Evolutionary conservation across 2,113 vertebrate genomes (phyloP).

Genomic region (Podocnemis expansa): DNA sequence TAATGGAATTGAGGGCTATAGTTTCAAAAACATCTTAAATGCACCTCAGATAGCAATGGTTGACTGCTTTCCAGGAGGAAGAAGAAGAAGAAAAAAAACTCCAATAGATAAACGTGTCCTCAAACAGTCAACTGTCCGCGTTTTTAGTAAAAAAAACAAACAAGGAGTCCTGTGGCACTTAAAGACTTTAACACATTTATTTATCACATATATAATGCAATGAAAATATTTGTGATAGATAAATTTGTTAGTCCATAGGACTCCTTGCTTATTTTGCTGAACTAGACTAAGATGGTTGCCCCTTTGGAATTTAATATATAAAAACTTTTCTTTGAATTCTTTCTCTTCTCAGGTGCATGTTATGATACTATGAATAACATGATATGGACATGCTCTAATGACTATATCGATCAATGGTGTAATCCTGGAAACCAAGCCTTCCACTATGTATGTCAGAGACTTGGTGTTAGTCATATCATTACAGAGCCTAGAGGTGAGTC

Average conservation of each 20-base stretch:
- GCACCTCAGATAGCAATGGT: background rate
- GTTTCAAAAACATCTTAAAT: background rate
- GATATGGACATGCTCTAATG: conserved; percentile 98
- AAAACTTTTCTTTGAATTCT: background rate
- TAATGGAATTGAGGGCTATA: background rate
- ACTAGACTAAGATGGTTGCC: too few species aligned
- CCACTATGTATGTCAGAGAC: conserved; percentile 96
- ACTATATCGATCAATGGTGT: conserved; percentile 99
- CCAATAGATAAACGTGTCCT: background rate
- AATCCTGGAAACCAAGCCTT: conserved; percentile 98
- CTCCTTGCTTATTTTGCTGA: too few species aligned
- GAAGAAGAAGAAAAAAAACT: too few species aligned
- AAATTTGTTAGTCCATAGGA: too few species aligned
- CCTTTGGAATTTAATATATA: background rate
- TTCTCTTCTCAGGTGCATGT: conserved; percentile 85
- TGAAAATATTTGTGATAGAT: too few species aligned
- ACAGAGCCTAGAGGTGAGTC: conserved; percentile 91
- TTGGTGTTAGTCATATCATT: conserved; percentile 95
- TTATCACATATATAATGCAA: too few species aligned
- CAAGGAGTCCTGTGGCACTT: too few species aligned
- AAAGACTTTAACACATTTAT: too few species aligned
- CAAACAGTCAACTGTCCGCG: too few species aligned
- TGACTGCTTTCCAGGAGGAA: background rate
- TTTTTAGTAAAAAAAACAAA: too few species aligned
- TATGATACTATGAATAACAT: conserved; percentile 97